phyloP scores from a whole-genome alignment of 2,113 vertebrate genomes.

The Aldabrachelys gigantea region DNA sequence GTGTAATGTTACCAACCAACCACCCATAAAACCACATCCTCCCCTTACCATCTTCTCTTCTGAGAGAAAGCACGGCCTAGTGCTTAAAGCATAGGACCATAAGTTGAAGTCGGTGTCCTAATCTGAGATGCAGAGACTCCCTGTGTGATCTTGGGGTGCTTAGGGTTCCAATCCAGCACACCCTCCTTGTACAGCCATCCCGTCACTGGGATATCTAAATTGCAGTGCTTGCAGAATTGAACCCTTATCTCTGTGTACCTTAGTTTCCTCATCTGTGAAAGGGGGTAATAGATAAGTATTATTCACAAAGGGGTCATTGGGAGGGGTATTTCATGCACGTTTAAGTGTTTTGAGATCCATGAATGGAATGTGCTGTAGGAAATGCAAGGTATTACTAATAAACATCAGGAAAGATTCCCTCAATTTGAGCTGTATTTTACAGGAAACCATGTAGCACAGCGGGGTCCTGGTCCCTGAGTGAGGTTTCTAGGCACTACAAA shows the following conservation, averaged over 20 bases:
- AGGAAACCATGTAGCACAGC: not conserved
- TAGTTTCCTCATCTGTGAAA: not conserved
- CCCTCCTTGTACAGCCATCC: not conserved
- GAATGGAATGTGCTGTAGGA: not conserved
- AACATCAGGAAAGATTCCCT: not conserved
- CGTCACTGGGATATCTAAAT: not conserved
- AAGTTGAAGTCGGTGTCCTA: not conserved
- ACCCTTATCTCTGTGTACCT: not conserved
- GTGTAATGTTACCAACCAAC: not conserved
- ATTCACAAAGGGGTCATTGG: not conserved
- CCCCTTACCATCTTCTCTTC: not conserved
- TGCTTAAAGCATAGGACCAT: not conserved
- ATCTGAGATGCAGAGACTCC: not conserved
- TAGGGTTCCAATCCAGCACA: not conserved
- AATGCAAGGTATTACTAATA: not conserved
- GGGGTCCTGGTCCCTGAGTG: no score
- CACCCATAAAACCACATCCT: not conserved
- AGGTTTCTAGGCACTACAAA: no score
- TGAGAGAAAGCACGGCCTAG: not conserved
- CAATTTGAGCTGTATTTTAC: not conserved
- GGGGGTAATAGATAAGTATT: not conserved
- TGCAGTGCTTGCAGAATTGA: not conserved
- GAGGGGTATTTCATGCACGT: not conserved
- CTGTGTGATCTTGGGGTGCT: not conserved
- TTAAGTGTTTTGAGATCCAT: not conserved